A percentile compares a stretch with the other conserved stretches of the same genome.
phyloP scores from a whole-genome alignment of 2,113 vertebrate genomes.

The Lathamus discolor region DNA sequence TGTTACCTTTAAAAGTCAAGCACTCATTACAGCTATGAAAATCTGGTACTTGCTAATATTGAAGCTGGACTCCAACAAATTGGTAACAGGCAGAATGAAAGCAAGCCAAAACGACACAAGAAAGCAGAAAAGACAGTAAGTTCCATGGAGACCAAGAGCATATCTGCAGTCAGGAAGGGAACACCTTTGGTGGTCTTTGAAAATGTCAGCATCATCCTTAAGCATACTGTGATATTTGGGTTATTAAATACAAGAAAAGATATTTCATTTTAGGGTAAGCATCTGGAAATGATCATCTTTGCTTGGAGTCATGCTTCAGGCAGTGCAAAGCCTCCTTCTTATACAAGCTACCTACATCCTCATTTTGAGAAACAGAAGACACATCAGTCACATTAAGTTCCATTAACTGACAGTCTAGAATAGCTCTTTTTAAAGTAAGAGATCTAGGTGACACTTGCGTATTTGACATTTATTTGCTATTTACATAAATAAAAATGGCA shows the following conservation, averaged over 20 bases:
- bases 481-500: background rate
- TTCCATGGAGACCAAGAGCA: constrained; percentile 46
- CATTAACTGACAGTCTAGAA: background rate
- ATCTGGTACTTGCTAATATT: constrained; percentile 66
- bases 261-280: constrained; percentile 36
- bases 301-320: background rate
- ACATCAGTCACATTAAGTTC: background rate
- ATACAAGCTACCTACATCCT: background rate
- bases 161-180: constrained; percentile 63
- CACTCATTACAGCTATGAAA: constrained; percentile 66
- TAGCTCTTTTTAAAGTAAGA: background rate
- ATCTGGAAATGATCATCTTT: constrained; percentile 20
- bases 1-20: constrained; percentile 73
- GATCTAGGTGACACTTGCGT: background rate
- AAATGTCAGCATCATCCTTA: constrained; percentile 75
- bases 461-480: background rate
- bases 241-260: constrained; percentile 42
- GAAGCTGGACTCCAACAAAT: constrained; percentile 49
- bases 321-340: background rate
- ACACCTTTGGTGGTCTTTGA: constrained; percentile 71
- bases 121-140: constrained; percentile 1
- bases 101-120: background rate
- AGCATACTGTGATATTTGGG: constrained; percentile 73
- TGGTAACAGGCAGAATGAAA: constrained; percentile 68
- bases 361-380: background rate